Evolutionary conservation across 2,797 vertebrate species (phyloP), one percentile per base, ranked within the genome.

Genomic region (Gephyroberyx darwinii): DNA sequence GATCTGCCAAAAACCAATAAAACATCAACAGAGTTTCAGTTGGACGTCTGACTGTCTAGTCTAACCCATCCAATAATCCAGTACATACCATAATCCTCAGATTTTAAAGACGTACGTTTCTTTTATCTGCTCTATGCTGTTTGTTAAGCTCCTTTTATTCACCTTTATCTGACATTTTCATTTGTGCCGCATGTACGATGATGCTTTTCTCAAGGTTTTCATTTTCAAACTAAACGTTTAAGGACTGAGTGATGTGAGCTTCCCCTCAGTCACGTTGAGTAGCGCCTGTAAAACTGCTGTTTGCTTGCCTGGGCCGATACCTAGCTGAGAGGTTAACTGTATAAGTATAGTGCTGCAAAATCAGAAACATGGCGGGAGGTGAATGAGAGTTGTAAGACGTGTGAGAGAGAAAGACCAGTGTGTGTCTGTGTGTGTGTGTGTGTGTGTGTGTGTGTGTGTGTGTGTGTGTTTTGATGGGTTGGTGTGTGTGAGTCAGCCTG

Each of bases 221-320:
- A 1, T 43, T 43, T 43, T 43, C 2, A 14, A 43, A 43, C 12
- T 13, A 43, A 13, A 43, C 12, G 13, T 14, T 14, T 4, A 43
- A 3, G 41, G 41, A n/a, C n/a, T n/a, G n/a, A n/a, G n/a, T n/a
- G n/a, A n/a, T n/a, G n/a, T n/a, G n/a, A n/a, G n/a, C n/a, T n/a
- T n/a, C n/a, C n/a, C n/a, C n/a, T n/a, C n/a, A n/a, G n/a, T n/a
- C n/a, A n/a, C n/a, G n/a, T n/a, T n/a, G 4, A 3, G 12, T 3
- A 8, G 5, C 4, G 22, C n/a, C n/a, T 39, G 2, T 78, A 52
- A 74, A 63, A 22, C 41, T 19, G 39, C 33, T 59, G 35, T 54
- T 66, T 69, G 56, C 71, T 8, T 78, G 43, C 7, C 56, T 1
- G 16, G 55, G 39, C 67, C 26, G 77, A 31, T 80, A 26, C 58